Evolutionary conservation across 2,797 vertebrate species (phyloP).

Genomic region (Parotocinclus haroldoi): DNA sequence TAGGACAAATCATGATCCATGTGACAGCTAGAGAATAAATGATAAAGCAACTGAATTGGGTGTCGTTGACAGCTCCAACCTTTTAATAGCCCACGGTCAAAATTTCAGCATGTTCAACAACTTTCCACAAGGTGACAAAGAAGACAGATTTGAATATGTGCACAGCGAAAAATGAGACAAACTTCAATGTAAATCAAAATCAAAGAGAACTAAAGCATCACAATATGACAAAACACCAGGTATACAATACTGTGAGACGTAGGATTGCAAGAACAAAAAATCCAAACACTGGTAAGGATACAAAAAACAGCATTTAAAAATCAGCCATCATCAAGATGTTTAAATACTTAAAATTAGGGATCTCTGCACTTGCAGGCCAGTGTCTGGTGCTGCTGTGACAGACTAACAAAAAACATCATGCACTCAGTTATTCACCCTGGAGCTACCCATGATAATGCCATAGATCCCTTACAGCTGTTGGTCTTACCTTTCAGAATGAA

Average conservation of each 20-base stretch:
- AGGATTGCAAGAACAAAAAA: constrained; percentile 24
- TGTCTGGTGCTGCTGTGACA: constrained; percentile 8
- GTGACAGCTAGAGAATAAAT: neutral
- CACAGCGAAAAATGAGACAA: neutral
- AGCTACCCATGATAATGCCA: neutral
- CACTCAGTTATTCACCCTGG: neutral
- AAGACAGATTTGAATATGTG: constrained; percentile 28
- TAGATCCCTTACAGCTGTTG: neutral
- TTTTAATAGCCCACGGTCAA: constrained; percentile 16
- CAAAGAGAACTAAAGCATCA: neutral
- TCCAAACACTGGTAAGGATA: too few species aligned
- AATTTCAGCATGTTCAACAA: constrained; percentile 53
- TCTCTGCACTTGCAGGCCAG: neutral
- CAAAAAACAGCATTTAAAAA: too few species aligned
- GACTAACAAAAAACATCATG: constrained; percentile 11
- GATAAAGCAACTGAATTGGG: constrained; percentile 4
- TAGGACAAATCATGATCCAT: too few species aligned
- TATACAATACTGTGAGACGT: constrained; percentile 10
- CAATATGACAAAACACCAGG: constrained; percentile 22
- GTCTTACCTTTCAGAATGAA: neutral
- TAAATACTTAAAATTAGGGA: constrained; percentile 9
- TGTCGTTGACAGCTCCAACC: constrained; percentile 22
- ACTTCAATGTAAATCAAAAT: too few species aligned
- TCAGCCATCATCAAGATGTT: neutral
- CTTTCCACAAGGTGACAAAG: constrained; percentile 23